A percentile compares a stretch with the other conserved stretches of the same genome.
Evolutionary conservation across 2,888 invertebrate genomes (phyloP).

Genomic region (Teleiodes luculella): DNA sequence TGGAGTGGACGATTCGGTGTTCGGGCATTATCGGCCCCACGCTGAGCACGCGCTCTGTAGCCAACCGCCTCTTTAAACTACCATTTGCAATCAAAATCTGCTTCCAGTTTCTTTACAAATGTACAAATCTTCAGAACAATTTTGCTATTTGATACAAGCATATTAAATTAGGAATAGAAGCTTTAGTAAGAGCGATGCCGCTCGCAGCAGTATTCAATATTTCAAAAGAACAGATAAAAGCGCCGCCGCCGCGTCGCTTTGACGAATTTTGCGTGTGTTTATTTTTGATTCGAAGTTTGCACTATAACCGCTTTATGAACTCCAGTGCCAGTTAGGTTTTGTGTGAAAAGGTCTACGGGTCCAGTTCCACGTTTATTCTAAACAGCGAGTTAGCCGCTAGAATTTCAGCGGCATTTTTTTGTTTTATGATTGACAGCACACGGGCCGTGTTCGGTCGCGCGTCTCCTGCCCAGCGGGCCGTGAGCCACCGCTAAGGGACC

Average conservation of each 20-base stretch:
- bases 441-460: slow-evolving; percentile 72
- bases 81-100: slow-evolving; percentile 43
- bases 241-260: neutral
- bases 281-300: slow-evolving; percentile 30
- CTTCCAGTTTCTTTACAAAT: too few relatives aligned
- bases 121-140: too few relatives aligned
- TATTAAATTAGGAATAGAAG: neutral
- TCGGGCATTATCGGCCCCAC: slow-evolving; percentile 56
- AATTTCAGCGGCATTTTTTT: slow-evolving; percentile 61
- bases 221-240: neutral
- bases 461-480: slow-evolving; percentile 65
- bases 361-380: slow-evolving; percentile 45
- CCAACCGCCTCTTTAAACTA: slow-evolving; percentile 53
- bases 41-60: slow-evolving; percentile 52
- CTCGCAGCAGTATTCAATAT: slow-evolving; percentile 1
- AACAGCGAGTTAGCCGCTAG: slow-evolving; percentile 61
- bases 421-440: slow-evolving; percentile 78
- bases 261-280: slow-evolving; percentile 7
- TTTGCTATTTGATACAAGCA: neutral
- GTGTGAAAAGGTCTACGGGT: slow-evolving; percentile 48
- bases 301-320: slow-evolving; percentile 48
- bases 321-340: slow-evolving; percentile 43
- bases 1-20: slow-evolving; percentile 63
- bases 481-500: slow-evolving; percentile 66
- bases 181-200: neutral